Conservation (phyloP, 2,797 vertebrate genomes). For the Philypnodon macrostomus region DNA sequence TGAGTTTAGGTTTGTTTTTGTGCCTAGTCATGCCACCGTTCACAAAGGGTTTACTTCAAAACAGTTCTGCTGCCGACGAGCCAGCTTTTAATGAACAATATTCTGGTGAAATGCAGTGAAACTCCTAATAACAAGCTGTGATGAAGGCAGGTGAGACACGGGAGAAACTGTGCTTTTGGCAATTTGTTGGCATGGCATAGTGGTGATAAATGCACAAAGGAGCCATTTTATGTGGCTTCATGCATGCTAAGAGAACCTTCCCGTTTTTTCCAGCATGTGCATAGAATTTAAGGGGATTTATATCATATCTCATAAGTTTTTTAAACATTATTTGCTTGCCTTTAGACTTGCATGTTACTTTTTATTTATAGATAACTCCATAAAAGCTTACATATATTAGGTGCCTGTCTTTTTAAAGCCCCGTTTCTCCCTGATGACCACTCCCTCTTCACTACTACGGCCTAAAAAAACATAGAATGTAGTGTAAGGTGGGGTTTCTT, state of each 20-base stretch:
- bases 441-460: too few species aligned
- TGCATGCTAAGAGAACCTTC: not conserved
- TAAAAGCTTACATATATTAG: too few species aligned
- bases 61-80: not conserved
- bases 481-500: too few species aligned
- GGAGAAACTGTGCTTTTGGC: not conserved
- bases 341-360: too few species aligned
- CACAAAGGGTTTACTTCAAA: conserved; percentile 1
- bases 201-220: conserved; percentile 8
- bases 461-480: too few species aligned
- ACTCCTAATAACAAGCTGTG: conserved; percentile 26
- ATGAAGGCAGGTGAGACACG: not conserved
- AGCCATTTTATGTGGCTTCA: conserved; percentile 5
- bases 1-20: conserved; percentile 29
- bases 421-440: too few species aligned
- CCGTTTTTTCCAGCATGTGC: not conserved
- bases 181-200: conserved; percentile 1
- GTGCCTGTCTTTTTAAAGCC: too few species aligned
- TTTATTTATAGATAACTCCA: too few species aligned
- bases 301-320: too few species aligned
- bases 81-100: not conserved
- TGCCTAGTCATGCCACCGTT: conserved; percentile 25
- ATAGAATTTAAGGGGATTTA: too few species aligned
- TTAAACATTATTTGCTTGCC: too few species aligned
- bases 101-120: not conserved